Conservation (phyloP, 2,113 vertebrate genomes). For the Chrysemys picta region DNA sequence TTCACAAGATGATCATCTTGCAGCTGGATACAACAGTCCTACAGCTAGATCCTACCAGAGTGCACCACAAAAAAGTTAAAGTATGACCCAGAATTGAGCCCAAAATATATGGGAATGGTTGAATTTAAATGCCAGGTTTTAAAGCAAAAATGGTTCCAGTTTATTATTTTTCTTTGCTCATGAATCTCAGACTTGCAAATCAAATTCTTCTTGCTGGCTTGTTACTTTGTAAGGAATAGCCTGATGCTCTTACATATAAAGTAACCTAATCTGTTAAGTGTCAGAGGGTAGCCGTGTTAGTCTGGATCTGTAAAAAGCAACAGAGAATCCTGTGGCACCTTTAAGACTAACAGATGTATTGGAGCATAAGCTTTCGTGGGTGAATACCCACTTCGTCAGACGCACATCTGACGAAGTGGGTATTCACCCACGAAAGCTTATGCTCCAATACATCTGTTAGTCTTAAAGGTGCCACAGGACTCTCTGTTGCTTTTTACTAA, state of each 20-base stretch:
- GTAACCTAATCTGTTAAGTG: neutral
- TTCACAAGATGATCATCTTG: neutral
- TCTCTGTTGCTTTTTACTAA: neutral
- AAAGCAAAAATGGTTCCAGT: neutral
- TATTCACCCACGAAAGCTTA: no score
- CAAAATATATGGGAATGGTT: neutral
- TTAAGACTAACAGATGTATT: no score
- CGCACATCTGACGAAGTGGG: no score
- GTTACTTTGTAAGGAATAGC: neutral
- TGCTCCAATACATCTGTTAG: no score
- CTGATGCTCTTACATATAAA: neutral
- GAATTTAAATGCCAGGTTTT: neutral
- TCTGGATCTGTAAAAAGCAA: no score
- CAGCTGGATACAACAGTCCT: neutral
- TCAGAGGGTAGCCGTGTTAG: no score
- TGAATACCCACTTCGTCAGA: no score
- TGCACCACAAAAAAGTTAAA: neutral
- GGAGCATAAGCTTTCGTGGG: no score
- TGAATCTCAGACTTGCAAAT: neutral
- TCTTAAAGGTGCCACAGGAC: no score
- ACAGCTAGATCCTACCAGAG: neutral
- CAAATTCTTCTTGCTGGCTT: neutral
- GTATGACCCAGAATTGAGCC: neutral
- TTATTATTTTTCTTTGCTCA: neutral
- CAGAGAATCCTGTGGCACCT: no score